Percentiles rank a stretch among this genome's conserved stretches.
These are phyloP conservation scores for Lampris incognitus DNA, from an alignment of 2,113 vertebrate genomes.

Conservation along the genomic window DNA sequence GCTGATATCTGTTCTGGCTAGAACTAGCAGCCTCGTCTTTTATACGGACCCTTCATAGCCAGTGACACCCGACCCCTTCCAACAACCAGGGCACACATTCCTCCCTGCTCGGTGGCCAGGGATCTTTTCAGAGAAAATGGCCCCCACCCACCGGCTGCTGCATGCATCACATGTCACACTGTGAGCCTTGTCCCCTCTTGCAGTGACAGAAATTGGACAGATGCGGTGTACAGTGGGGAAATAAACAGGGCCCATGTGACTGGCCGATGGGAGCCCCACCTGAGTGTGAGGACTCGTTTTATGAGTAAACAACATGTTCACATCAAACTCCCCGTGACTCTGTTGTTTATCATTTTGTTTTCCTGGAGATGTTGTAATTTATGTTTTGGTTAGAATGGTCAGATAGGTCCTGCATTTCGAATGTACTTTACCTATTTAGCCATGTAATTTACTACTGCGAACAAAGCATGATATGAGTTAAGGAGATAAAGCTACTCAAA, in stretches of 20 bases:
- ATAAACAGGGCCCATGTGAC: slow-evolving; percentile 78
- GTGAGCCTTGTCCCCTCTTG: slow-evolving; percentile 43
- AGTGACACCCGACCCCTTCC: slow-evolving; percentile 69
- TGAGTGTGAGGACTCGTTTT: neutral
- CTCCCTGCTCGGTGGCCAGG: slow-evolving; percentile 66
- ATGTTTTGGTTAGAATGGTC: too few species aligned
- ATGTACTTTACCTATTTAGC: too few species aligned
- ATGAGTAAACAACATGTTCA: slow-evolving; percentile 65
- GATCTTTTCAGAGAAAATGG: slow-evolving; percentile 76
- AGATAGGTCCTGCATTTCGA: too few species aligned
- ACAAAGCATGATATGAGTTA: neutral
- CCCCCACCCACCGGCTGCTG: slow-evolving; percentile 50
- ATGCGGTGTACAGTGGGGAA: slow-evolving; percentile 34
- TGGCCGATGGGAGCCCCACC: neutral
- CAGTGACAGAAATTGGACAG: slow-evolving; percentile 23
- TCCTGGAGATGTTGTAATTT: slow-evolving; percentile 1
- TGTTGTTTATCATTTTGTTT: slow-evolving; percentile 19
- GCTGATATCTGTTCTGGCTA: slow-evolving; percentile 69
- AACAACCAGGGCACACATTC: slow-evolving; percentile 75
- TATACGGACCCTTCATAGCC: slow-evolving; percentile 76
- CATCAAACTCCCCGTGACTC: slow-evolving; percentile 40
- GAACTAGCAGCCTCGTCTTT: slow-evolving; percentile 62
- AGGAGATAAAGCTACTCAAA: too few species aligned
- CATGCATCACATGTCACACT: slow-evolving; percentile 71
- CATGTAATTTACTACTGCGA: neutral